Evolutionary conservation across 2,113 vertebrate species (phyloP).

Genomic region (Ageneiosus marmoratus): DNA sequence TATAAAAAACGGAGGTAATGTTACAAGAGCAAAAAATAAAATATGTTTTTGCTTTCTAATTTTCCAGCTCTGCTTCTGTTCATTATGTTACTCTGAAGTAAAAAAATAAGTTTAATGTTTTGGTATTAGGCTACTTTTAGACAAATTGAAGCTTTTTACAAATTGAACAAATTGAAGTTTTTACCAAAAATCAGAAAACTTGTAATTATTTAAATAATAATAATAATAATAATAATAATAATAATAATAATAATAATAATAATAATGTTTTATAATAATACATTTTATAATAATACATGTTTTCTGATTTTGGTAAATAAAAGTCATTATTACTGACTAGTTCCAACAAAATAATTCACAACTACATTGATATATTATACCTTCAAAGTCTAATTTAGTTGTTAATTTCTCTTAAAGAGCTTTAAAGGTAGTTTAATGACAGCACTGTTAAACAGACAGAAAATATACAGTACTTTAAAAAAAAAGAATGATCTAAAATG

Average conservation of each 20-base stretch:
- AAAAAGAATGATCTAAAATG: background rate
- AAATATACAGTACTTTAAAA: background rate
- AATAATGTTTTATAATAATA: no score
- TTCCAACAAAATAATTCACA: background rate
- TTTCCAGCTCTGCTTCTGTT: background rate
- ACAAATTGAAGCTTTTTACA: background rate
- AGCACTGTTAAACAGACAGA: background rate
- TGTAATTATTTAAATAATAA: no score
- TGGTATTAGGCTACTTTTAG: background rate
- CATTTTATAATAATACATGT: no score
- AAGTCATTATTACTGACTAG: no score
- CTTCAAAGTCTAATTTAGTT: background rate
- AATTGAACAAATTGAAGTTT: no score
- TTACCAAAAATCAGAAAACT: no score
- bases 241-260: no score
- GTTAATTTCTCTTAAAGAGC: background rate
- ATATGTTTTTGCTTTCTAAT: background rate
- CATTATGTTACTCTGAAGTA: background rate
- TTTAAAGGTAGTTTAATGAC: background rate
- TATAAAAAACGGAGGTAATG: no score
- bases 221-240: no score
- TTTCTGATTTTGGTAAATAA: background rate
- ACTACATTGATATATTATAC: background rate
- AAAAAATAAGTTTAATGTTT: background rate
- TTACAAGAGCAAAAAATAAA: background rate